Conservation (phyloP, 2,113 vertebrate species). For the Cromileptes altivelis region DNA sequence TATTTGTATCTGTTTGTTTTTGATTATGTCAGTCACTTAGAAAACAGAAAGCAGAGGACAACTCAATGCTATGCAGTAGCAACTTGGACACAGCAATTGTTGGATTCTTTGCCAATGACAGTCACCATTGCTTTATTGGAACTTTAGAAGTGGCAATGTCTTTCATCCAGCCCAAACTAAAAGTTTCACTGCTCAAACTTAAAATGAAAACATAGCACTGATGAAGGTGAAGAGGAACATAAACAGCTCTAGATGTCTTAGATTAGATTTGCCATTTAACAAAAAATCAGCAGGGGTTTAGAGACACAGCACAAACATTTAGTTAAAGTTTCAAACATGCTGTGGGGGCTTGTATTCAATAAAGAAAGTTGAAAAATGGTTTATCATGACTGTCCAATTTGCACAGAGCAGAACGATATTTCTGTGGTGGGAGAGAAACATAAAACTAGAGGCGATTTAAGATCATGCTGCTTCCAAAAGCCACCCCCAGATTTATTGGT, state of each 20-base stretch:
- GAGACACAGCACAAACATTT: constrained; percentile 5
- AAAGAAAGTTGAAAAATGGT: neutral
- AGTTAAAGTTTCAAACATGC: constrained; percentile 21
- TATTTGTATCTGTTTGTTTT: neutral
- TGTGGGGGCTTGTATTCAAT: neutral
- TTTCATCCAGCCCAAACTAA: constrained; percentile 24
- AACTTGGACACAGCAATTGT: neutral
- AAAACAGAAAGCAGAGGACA: constrained; percentile 17
- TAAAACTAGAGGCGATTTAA: constrained; percentile 29
- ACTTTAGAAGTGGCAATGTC: neutral
- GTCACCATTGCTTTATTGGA: neutral
- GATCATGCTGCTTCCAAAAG: constrained; percentile 24
- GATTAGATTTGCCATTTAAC: neutral
- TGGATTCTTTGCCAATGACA: neutral
- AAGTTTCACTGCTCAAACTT: constrained; percentile 17
- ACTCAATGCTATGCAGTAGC: neutral
- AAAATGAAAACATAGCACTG: neutral
- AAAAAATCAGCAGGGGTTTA: neutral
- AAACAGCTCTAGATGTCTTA: neutral
- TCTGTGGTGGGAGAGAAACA: constrained; percentile 16
- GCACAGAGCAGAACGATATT: constrained; percentile 6
- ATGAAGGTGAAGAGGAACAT: neutral
- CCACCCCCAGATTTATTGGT: constrained; percentile 26
- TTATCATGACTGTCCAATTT: constrained; percentile 1
- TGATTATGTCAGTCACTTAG: neutral